Conservation (phyloP, 1,140 invertebrate genomes). For the Leucophenga varia region DNA sequence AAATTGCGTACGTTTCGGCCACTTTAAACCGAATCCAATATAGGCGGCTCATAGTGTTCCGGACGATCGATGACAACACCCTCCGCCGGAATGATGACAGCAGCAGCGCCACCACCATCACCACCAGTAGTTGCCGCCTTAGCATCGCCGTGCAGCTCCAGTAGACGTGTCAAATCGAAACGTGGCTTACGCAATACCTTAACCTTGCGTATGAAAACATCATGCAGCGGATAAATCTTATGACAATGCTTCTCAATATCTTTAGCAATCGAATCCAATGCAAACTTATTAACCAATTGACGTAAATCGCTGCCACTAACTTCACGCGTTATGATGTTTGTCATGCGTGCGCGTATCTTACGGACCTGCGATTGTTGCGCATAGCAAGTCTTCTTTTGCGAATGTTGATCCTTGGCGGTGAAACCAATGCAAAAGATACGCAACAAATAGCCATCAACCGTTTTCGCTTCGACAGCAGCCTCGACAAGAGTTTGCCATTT, state of each 20-base stretch:
- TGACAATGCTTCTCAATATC: constrained; percentile 98
- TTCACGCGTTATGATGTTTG: constrained; percentile 92
- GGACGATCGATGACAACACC: constrained; percentile 84
- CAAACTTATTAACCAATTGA: constrained; percentile 92
- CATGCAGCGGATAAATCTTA: constrained; percentile 95
- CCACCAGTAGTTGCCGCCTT: too few relatives aligned
- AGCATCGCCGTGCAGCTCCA: constrained; percentile 96
- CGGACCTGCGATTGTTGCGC: constrained; percentile 95
- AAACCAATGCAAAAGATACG: constrained; percentile 99
- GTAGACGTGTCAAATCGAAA: constrained; percentile 92
- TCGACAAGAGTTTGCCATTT: constrained; percentile 99
- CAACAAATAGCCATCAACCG: constrained; percentile 95
- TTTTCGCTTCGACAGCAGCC: constrained; percentile 95
- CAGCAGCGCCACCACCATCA: constrained; percentile 65
- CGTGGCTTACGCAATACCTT: constrained; percentile 99
- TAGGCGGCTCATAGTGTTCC: constrained; percentile 96
- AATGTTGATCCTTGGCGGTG: constrained; percentile 91
- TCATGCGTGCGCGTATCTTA: constrained; percentile 92
- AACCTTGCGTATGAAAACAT: constrained; percentile 98
- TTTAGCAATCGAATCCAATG: constrained; percentile 97
- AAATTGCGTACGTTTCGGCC: too few relatives aligned
- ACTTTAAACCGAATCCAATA: constrained; percentile 91
- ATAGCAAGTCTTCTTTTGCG: constrained; percentile 96
- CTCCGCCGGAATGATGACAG: constrained; percentile 70
- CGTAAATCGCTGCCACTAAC: constrained; percentile 86